Percentiles rank a stretch among this genome's conserved stretches.
These are phyloP conservation scores for Phocides pigmalion DNA, from an alignment of 1,140 invertebrate species.

Conservation along the genomic window DNA sequence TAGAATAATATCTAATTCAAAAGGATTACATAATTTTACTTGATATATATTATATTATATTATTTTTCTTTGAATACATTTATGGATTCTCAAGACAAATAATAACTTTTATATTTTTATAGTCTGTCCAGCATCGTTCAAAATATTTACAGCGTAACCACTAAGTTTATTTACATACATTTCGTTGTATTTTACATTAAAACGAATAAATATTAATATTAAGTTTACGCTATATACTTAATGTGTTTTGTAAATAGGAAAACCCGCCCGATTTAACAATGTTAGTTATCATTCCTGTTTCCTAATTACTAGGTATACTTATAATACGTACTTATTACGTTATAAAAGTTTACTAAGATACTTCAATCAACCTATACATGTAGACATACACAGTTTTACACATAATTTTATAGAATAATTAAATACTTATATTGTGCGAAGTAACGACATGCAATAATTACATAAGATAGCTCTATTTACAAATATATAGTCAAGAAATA, in stretches of 20 bases:
- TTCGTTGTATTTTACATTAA: slow-evolving; percentile 7
- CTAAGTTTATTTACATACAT: slow-evolving; percentile 27
- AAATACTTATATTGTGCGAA: background rate
- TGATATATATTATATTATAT: slow-evolving; percentile 2
- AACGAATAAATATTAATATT: background rate
- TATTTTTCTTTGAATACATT: slow-evolving; percentile 21
- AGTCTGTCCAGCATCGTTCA: slow-evolving; percentile 70
- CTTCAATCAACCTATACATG: too few species aligned
- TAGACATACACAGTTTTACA: too few species aligned
- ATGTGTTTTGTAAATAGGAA: slow-evolving; percentile 5
- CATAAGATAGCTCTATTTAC: background rate
- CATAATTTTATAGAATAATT: too few species aligned
- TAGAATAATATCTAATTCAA: too few species aligned
- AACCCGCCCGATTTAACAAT: slow-evolving; percentile 12
- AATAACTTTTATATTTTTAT: slow-evolving; percentile 55
- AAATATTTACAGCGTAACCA: slow-evolving; percentile 44
- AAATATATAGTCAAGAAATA: background rate
- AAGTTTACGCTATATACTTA: too few species aligned
- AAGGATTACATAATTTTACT: too few species aligned
- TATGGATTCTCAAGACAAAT: slow-evolving; percentile 15
- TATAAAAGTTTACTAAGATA: too few species aligned
- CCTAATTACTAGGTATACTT: too few species aligned
- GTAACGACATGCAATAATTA: slow-evolving; percentile 5
- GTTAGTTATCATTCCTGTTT: too few species aligned
- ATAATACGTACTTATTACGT: too few species aligned